Base-by-base conservation (phyloP, 2,797 vertebrate species). In the Aeoliscus strigatus region DNA sequence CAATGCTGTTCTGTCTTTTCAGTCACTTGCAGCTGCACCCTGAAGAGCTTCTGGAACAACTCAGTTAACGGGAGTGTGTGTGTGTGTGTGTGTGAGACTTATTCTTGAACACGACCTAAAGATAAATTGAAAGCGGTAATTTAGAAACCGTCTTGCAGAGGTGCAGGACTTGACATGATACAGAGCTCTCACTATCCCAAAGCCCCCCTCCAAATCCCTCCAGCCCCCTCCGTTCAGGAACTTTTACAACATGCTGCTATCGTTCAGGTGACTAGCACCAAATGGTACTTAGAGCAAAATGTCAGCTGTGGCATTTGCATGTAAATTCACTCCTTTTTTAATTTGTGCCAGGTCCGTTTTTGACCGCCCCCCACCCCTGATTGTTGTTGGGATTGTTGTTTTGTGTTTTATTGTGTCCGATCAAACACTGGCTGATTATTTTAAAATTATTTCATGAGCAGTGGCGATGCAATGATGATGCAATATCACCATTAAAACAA, bases 231-330 rank as follows among this genome's bases (percentile, higher is more conserved):
- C 33, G n/a, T n/a, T n/a, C n/a, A n/a, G n/a, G n/a, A n/a, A n/a
- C n/a, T n/a, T n/a, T n/a, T n/a, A n/a, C n/a, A 66, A 74, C 46
- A 38, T 59, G 54, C 38, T 50, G 43, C 49, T 38, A 32, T 61
- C 24, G 74, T 63, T 53, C 39, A 59, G 43, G 66, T 40, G 58
- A 60, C 43, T 62, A 35, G 36, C 47, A 49, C 68, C n/a, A 65
- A 73, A 69, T 37, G 27, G 60, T 67, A 81, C 78, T 81, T 77
- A 73, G 51, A 57, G 59, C 39, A 76, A 79, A n/a, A 83, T 78
- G 73, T 46, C 65, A 78, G 60, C 48, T 24, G 40, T 64, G 50
- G 82, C 54, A 82, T 86, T 84, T 82, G 74, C 80, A 85, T 86
- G 65, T 68, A 85, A 84, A 82, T 85, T 59, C 59, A 50, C 34